Evolutionary conservation across 2,888 invertebrate genomes (phyloP), one percentile per base, ranked within the genome.

Genomic region (Himalopsyche tibetana): DNA sequence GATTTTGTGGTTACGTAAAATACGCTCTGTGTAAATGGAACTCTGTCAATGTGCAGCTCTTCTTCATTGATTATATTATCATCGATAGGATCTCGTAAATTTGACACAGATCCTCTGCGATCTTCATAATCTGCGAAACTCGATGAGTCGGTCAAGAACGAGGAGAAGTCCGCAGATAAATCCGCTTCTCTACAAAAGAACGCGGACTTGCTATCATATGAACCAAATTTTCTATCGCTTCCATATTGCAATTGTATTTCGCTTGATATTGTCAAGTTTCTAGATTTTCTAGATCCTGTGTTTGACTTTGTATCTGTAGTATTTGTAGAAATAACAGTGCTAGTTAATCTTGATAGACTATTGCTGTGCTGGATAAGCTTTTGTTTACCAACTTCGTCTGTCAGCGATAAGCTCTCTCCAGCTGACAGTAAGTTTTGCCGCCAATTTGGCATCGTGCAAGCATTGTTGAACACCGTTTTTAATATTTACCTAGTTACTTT

Each of bases 371-470:
- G 93, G 93, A 92, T 86, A 92, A 91, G 89, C 94, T 93, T 90
- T 93, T 89, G 93, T 83, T 55, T 28, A 42, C 19, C 51, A 38
- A 36, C 81, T 82, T 86, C 81, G 82, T 86, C 86, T 28, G 85
- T 79, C 82, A 87, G 82, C 4, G 84, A 87, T 89, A 92, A 93
- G 89, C 93, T 93, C 91, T 93, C 93, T 91, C 92, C 93, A 90
- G 93, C 93, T 89, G 93, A 93, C 90, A 93, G 91, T 90, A 93
- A 93, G 91, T 93, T 93, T 92, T 93, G 93, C 89, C 93, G 92
- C 93, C 93, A 93, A 90, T 93, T 93, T 89, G 93, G 93, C 93
- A 93, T 93, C 89, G 91, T 92, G 90, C 89, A 91, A 90, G 42
- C 88, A 85, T 88, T 82, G 85, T 87, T 40, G 80, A 85, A 83